A percentile compares a stretch with the other conserved stretches of the same genome.
These are phyloP conservation scores for Agrotis ipsilon DNA, from an alignment of 2,888 invertebrate species.

Conservation along the genomic window DNA sequence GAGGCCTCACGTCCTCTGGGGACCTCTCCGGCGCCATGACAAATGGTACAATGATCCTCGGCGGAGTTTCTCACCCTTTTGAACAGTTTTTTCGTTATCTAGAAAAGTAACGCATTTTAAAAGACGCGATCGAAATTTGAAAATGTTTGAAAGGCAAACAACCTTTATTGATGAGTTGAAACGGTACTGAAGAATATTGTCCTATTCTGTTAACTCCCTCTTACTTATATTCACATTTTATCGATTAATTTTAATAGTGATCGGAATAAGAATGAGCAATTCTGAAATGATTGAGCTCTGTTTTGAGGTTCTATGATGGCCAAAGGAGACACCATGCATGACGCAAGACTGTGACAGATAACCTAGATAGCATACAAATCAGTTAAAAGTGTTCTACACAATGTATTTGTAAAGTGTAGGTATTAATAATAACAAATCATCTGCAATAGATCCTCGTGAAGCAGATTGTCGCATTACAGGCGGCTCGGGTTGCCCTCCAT, in stretches of 20 bases:
- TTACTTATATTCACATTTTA: too few relatives aligned
- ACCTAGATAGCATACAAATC: slow-evolving; percentile 2
- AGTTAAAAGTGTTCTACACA: not conserved
- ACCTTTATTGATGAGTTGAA: not conserved
- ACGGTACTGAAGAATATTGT: not conserved
- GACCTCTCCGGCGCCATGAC: slow-evolving; percentile 48
- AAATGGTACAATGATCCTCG: slow-evolving; percentile 58
- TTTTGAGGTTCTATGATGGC: not conserved
- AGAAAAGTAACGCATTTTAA: slow-evolving; percentile 36
- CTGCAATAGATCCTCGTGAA: slow-evolving; percentile 21
- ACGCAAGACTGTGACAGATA: not conserved
- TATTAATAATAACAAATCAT: not conserved
- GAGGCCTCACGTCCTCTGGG: slow-evolving; percentile 46
- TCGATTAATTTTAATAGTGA: not conserved
- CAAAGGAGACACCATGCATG: not conserved
- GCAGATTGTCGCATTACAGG: slow-evolving; percentile 47
- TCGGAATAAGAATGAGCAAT: not conserved
- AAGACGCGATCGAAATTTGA: slow-evolving; percentile 28
- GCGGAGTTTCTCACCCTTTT: slow-evolving; percentile 50
- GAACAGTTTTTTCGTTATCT: slow-evolving; percentile 46
- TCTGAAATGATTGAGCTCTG: not conserved
- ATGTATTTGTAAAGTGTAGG: not conserved
- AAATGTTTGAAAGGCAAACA: slow-evolving; percentile 18
- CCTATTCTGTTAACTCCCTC: not conserved
- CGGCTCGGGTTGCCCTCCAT: slow-evolving; percentile 44